Evolutionary conservation across 1,140 invertebrate species (phyloP).

Genomic region (Drosophila gunungcola): DNA sequence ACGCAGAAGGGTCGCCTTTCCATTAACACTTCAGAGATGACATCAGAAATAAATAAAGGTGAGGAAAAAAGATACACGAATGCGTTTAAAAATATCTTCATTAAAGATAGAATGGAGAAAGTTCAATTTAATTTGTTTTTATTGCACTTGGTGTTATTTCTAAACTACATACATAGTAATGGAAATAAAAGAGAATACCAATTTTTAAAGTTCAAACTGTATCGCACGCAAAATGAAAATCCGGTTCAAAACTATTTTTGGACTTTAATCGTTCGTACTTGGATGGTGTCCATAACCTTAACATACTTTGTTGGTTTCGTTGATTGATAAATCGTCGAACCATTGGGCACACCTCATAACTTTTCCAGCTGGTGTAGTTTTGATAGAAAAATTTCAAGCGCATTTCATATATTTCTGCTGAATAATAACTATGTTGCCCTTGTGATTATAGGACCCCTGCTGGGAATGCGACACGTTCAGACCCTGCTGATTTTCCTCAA

Average conservation of each 20-base stretch:
- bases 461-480: conserved; percentile 72
- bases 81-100: too few species aligned
- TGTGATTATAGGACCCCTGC: conserved; percentile 44
- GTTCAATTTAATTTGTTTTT: neutral
- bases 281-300: neutral
- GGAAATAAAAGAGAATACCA: neutral
- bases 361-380: neutral
- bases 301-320: conserved; percentile 7
- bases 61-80: neutral
- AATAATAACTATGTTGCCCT: neutral
- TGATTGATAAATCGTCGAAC: conserved; percentile 2
- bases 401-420: conserved; percentile 8
- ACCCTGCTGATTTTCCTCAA: conserved; percentile 61
- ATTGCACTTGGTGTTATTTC: too few species aligned
- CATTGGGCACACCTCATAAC: too few species aligned
- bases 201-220: neutral
- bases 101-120: too few species aligned
- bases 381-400: conserved; percentile 3
- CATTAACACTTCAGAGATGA: neutral
- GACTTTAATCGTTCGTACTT: conserved; percentile 25
- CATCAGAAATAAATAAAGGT: conserved; percentile 37
- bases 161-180: too few species aligned
- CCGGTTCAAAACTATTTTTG: neutral
- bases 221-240: neutral
- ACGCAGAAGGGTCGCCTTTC: neutral